These are phyloP conservation scores for Dysmachus trigonus DNA, from an alignment of 2,888 invertebrate species.

Conservation along the genomic window DNA sequence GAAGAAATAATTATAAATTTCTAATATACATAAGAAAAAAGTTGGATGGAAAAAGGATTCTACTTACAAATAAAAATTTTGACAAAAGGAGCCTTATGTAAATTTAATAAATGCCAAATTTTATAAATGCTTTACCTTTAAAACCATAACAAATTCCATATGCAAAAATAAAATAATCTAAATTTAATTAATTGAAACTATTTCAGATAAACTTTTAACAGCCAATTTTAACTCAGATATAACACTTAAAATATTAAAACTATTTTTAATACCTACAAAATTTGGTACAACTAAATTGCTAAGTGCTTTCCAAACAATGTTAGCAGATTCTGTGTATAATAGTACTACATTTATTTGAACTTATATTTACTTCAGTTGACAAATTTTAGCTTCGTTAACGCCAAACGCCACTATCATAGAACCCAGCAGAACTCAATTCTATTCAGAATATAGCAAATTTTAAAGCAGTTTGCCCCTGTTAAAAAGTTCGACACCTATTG, in stretches of 20 bases:
- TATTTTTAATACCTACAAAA: background rate
- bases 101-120: background rate
- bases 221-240: constrained; percentile 7
- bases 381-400: too few relatives aligned
- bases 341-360: background rate
- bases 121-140: background rate
- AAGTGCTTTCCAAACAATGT: background rate
- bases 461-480: too few relatives aligned
- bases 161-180: background rate
- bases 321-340: background rate
- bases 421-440: too few relatives aligned
- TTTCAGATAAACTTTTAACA: background rate
- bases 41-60: background rate
- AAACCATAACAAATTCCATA: background rate
- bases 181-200: background rate
- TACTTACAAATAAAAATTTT: background rate
- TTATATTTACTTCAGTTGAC: background rate
- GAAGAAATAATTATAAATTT: constrained; percentile 41
- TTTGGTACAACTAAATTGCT: background rate
- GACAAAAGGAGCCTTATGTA: background rate
- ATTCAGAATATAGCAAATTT: too few relatives aligned
- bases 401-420: too few relatives aligned
- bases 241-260: background rate
- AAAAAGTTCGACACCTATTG: too few relatives aligned
- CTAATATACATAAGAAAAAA: background rate